These are phyloP conservation scores for Ibycter americanus DNA, from an alignment of 2,797 vertebrate species.

Conservation along the genomic window DNA sequence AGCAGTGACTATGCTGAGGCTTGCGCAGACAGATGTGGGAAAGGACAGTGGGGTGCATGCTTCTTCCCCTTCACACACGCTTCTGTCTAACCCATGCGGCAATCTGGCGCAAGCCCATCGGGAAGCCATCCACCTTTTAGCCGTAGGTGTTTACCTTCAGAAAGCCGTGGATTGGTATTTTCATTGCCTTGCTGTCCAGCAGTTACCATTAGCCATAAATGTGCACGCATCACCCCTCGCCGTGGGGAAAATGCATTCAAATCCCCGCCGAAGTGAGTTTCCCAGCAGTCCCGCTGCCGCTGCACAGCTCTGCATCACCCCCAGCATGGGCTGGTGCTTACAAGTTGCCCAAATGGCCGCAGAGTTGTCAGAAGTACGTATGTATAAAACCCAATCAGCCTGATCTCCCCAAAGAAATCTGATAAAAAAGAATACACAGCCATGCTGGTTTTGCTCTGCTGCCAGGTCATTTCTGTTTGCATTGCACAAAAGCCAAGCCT, in stretches of 20 bases:
- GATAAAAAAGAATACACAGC: slow-evolving; percentile 62
- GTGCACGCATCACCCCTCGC: background rate
- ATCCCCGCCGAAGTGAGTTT: background rate
- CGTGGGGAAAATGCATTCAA: background rate
- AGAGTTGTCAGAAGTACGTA: slow-evolving; percentile 53
- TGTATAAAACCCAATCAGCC: slow-evolving; percentile 66
- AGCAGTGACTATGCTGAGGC: accelerated
- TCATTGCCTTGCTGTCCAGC: background rate
- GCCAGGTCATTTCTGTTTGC: slow-evolving; percentile 48
- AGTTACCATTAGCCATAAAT: background rate
- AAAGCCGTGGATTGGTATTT: background rate
- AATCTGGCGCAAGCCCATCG: background rate
- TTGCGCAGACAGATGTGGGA: background rate
- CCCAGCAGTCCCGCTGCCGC: background rate
- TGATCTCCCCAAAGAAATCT: slow-evolving; percentile 72
- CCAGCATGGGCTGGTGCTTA: background rate
- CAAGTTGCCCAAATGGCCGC: background rate
- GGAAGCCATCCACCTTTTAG: background rate
- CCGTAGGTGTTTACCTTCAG: background rate
- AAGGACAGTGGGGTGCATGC: background rate
- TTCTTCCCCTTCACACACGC: background rate
- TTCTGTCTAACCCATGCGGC: background rate
- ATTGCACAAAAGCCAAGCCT: slow-evolving; percentile 39
- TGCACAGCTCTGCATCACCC: background rate
- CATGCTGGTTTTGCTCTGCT: slow-evolving; percentile 50